Percentiles rank a stretch among this genome's conserved stretches.
These are phyloP conservation scores for Masnerella sp. DNA, from an alignment of 2,888 invertebrate genomes.

Conservation along the genomic window DNA sequence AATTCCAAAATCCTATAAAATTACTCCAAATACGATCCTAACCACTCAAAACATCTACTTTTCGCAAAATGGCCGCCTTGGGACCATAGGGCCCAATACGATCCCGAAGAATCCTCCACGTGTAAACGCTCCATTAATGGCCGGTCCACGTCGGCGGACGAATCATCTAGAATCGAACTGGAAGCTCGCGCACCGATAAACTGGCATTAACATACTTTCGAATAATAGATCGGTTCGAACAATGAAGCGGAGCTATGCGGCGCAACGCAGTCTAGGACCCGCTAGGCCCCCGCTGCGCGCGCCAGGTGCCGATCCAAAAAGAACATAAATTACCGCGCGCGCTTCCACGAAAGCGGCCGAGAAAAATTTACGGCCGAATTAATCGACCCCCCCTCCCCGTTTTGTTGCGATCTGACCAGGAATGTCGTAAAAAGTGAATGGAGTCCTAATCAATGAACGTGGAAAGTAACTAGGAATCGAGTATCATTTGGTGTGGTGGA, in stretches of 20 bases:
- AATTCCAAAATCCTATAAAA: too few species aligned
- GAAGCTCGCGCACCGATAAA: conserved; percentile 35
- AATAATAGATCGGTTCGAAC: conserved; percentile 51
- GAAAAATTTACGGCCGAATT: conserved; percentile 74
- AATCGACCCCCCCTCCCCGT: conserved; percentile 66
- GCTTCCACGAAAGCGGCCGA: conserved; percentile 71
- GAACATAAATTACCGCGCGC: conserved; percentile 74
- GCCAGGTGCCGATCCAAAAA: conserved; percentile 71
- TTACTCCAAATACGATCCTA: too few species aligned
- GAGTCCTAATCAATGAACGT: too few species aligned
- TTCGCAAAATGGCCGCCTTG: too few species aligned
- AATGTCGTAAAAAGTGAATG: too few species aligned
- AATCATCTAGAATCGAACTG: conserved; percentile 16
- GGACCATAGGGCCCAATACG: too few species aligned
- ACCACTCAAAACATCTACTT: too few species aligned
- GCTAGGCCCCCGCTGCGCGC: conserved; percentile 65
- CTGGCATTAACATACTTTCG: conserved; percentile 45
- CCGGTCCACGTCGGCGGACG: conserved; percentile 12
- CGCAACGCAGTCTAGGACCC: conserved; percentile 74
- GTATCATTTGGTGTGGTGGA: too few species aligned
- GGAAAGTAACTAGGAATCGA: too few species aligned
- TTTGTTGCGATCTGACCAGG: conserved; percentile 11
- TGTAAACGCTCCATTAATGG: background rate
- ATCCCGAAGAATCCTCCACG: too few species aligned
- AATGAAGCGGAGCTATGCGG: conserved; percentile 60